Base-by-base conservation (phyloP, 2,888 invertebrate species). In the Macropis europaea region DNA sequence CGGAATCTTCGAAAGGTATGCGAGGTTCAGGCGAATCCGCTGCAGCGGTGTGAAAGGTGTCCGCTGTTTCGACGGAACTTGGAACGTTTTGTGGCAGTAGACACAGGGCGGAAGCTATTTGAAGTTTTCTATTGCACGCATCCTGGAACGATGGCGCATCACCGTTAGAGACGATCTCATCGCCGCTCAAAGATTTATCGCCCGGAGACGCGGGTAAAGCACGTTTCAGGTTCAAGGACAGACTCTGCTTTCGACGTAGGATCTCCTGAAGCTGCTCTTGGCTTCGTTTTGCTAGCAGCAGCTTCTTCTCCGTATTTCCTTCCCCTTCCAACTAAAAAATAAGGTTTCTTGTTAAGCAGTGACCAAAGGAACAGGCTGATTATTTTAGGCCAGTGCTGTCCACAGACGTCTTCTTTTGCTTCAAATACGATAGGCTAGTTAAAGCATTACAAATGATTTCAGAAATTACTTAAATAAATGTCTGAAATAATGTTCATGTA, bases 11-110 rank as follows among this genome's bases (percentile, higher is more conserved):
- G 36, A 80, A 80, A 0, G 22, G 54, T 13, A 70, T 50, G 1
- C 60, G 66, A 22, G 70, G 54, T 77, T 85, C 89, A 61, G 87
- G 91, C 66, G 82, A 92, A 73, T 92, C 91, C 0, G 93, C 92
- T 4, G 94, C 92, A 0, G 95, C 95, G 17, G 95, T 95, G 90
- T 95, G 95, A 90, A 94, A 96, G 0, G 95, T 94, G 82, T 94
- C 95, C 71, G 92, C 93, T 59, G 93, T 91, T 17, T 91, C 91
- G 13, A 89, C 66, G 2, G 88, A 86, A 26, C 83, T 88, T 5
- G 85, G 79, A 7, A 82, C 19, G 36, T 86, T 86, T 17, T 84
- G 82, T 11, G 86, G 86, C 13, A 87, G 70, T 13, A 89, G 74
- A 70, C 85, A 83, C 11, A 90, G 75, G 0, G 87, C 87, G 3